phyloP scores from a whole-genome alignment of 2,888 invertebrate species.

The Noctua comes region DNA sequence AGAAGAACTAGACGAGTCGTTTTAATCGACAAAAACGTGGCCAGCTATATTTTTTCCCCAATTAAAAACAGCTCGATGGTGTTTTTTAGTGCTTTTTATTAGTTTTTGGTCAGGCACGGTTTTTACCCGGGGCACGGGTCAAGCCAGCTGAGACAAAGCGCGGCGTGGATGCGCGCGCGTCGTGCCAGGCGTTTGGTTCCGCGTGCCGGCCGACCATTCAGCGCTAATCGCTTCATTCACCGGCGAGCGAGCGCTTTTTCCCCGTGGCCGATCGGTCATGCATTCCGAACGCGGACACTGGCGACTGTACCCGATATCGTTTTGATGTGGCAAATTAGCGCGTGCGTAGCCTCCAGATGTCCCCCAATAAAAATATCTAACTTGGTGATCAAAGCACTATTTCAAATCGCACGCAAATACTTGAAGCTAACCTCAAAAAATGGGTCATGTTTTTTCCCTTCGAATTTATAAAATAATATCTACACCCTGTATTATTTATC shows the following conservation, averaged over 20 bases:
- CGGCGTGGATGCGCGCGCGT: constrained; percentile 81
- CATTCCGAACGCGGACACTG: constrained; percentile 82
- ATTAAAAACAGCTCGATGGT: constrained; percentile 81
- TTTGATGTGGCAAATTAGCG: constrained; percentile 78
- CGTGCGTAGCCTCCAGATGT: constrained; percentile 59
- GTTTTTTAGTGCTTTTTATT: constrained; percentile 83
- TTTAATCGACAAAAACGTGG: constrained; percentile 76
- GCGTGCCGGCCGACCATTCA: constrained; percentile 87
- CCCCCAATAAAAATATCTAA: constrained; percentile 12
- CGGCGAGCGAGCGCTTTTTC: constrained; percentile 85
- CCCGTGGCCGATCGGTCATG: constrained; percentile 87
- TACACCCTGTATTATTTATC: background rate
- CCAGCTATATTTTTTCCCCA: constrained; percentile 82
- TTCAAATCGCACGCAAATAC: background rate
- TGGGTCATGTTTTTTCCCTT: background rate
- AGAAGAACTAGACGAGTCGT: constrained; percentile 70
- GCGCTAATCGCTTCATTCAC: constrained; percentile 90
- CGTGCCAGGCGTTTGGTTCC: constrained; percentile 86
- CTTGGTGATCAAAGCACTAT: background rate
- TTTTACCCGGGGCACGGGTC: constrained; percentile 89
- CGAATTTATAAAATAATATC: background rate
- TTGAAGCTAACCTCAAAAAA: background rate
- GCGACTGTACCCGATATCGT: constrained; percentile 76
- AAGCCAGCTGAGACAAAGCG: constrained; percentile 88
- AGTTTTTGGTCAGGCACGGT: constrained; percentile 73